phyloP scores from a whole-genome alignment of 2,797 vertebrate genomes.

The Eupleurogrammus muticus region DNA sequence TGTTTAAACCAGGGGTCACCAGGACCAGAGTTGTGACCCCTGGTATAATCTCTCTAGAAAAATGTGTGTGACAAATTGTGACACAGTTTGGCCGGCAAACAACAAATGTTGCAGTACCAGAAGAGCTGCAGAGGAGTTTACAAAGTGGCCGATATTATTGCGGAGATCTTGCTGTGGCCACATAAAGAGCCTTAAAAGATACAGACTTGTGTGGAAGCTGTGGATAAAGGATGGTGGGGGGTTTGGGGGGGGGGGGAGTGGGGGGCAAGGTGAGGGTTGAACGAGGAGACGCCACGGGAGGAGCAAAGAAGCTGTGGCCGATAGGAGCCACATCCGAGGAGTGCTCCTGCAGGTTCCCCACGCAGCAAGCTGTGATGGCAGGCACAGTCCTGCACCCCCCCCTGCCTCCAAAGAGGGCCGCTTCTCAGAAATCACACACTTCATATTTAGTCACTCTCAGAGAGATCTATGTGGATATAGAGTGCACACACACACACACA shows the following conservation, averaged over 20 bases:
- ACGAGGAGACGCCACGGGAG: background rate
- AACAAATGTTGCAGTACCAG: conserved; percentile 14
- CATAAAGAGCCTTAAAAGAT: background rate
- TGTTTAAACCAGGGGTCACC: too few species aligned
- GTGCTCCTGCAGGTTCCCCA: background rate
- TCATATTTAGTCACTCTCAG: conserved; percentile 39
- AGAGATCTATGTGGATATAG: conserved; percentile 26
- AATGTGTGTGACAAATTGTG: conserved; percentile 40
- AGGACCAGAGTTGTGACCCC: too few species aligned
- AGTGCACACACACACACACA: conserved; percentile 25
- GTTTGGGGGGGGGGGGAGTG: background rate
- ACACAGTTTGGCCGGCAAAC: conserved; percentile 26
- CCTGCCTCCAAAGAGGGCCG: conserved; percentile 34
- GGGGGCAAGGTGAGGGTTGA: background rate
- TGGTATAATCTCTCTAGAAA: conserved; percentile 55
- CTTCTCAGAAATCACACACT: conserved; percentile 43
- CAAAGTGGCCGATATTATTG: conserved; percentile 4
- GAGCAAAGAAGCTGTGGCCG: background rate
- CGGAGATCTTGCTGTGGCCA: background rate
- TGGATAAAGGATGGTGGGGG: conserved; percentile 3
- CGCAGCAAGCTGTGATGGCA: background rate
- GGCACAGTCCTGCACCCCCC: conserved; percentile 15
- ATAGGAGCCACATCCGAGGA: conserved; percentile 6
- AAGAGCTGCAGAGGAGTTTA: conserved; percentile 8
- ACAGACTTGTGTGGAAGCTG: background rate